Base-by-base conservation (phyloP, 2,888 invertebrate species). In the Perdita meconis region DNA sequence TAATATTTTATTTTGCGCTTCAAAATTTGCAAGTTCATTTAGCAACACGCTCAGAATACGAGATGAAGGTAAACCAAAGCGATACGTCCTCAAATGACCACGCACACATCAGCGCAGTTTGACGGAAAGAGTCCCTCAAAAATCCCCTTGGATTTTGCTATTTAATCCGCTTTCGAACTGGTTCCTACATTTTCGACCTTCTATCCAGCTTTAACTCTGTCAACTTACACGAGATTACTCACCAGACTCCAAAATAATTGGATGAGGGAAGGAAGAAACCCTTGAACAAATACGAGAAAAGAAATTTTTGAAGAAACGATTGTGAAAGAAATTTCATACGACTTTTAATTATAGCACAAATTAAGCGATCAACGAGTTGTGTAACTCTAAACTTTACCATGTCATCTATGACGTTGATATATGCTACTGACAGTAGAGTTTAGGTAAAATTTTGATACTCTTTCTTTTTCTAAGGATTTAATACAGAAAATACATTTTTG, bases 141-240 rank as follows among this genome's bases (percentile, higher is more conserved):
- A 81, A 81, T 81, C 69, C 63, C 38, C 42, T 30, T 34, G 69
- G 77, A 77, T 84, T 82, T 80, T 74, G 73, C 79, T 69, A 79
- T 79, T 81, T 79, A 79, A 84, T 84, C 84, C 74, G 61, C 69
- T 79, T 74, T 74, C 60, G 53, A 78, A 84, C 80, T 60, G 74
- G 72, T 73, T 13, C 65, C 44, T 38, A 64, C 59, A 64, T 70
- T 79, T 64, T 64, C 60, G 53, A 36, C 40, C 38, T 47, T 40
- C 53, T 57, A 30, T 22, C 44, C 1, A 30, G 26, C 16, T 42
- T 19, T 47, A 19, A 19, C 44, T 47, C 30, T 50, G 50, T 44
- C 59, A 56, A 70, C 66, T 65, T 22, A 40, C 26, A 36, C 13
- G 38, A 24, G 8, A 36, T 22, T 34, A 13, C 47, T 34, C 22